Percentiles rank a stretch among this genome's conserved stretches.
Evolutionary conservation across 2,888 invertebrate species (phyloP).

Genomic region (Xestoiulus laeticollis): DNA sequence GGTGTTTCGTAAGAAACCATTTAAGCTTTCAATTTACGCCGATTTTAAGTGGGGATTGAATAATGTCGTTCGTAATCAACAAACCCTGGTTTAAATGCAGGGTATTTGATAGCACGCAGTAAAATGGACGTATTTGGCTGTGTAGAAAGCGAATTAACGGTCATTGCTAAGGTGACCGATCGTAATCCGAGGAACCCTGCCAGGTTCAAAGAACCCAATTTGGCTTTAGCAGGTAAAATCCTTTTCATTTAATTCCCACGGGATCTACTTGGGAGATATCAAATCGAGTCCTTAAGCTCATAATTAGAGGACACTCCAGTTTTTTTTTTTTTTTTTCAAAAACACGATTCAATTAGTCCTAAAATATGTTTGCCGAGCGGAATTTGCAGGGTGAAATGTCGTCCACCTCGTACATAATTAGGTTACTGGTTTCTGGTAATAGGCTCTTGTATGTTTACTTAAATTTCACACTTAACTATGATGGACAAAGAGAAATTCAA

Average conservation of each 20-base stretch:
- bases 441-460: too few species aligned
- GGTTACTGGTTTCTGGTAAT: neutral
- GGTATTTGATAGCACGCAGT: neutral
- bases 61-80: neutral
- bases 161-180: neutral
- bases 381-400: neutral
- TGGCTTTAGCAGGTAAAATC: neutral
- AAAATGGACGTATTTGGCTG: neutral
- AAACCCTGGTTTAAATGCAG: neutral
- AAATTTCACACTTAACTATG: too few species aligned
- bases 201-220: constrained; percentile 2
- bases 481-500: too few species aligned
- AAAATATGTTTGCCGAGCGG: neutral
- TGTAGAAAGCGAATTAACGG: neutral
- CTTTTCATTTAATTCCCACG: neutral
- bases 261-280: neutral
- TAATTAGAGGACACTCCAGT: constrained; percentile 4
- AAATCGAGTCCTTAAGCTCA: neutral
- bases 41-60: constrained; percentile 15
- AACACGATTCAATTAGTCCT: constrained; percentile 5
- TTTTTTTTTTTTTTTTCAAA: too few species aligned
- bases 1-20: neutral
- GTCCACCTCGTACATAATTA: neutral
- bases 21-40: constrained; percentile 1
- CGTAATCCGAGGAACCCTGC: neutral